phyloP scores from a whole-genome alignment of 2,113 vertebrate species.

The Chamaea fasciata region DNA sequence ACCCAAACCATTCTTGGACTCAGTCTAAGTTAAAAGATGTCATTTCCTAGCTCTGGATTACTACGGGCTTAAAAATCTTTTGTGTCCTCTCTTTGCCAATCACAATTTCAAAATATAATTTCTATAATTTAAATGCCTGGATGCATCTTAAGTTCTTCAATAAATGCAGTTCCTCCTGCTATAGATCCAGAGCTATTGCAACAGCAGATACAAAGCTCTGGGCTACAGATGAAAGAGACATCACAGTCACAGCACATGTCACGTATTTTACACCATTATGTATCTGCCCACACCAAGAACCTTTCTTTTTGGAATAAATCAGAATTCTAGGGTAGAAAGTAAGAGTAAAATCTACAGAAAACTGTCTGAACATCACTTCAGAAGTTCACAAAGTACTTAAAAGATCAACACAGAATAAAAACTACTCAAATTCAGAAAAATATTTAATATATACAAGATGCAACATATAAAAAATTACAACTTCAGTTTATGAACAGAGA shows the following conservation, averaged over 20 bases:
- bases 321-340: background rate
- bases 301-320: background rate
- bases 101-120: background rate
- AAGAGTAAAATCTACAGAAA: background rate
- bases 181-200: background rate
- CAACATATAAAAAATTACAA: constrained; percentile 68
- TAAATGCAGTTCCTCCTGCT: background rate
- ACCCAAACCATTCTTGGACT: background rate
- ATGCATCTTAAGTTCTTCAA: background rate
- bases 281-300: background rate
- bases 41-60: too few relatives aligned
- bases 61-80: background rate
- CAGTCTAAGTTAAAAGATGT: too few relatives aligned
- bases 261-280: rapidly evolving
- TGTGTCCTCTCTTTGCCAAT: background rate
- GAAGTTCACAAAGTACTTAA: background rate
- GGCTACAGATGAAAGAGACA: rapidly evolving
- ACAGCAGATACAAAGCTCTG: background rate
- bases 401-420: background rate
- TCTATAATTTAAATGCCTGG: background rate
- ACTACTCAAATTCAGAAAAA: background rate
- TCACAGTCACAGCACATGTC: background rate
- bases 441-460: constrained; percentile 30
- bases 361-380: background rate
- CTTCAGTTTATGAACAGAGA: constrained; percentile 90